Conservation (phyloP, 2,888 invertebrate species). For the Amitus sp. region DNA sequence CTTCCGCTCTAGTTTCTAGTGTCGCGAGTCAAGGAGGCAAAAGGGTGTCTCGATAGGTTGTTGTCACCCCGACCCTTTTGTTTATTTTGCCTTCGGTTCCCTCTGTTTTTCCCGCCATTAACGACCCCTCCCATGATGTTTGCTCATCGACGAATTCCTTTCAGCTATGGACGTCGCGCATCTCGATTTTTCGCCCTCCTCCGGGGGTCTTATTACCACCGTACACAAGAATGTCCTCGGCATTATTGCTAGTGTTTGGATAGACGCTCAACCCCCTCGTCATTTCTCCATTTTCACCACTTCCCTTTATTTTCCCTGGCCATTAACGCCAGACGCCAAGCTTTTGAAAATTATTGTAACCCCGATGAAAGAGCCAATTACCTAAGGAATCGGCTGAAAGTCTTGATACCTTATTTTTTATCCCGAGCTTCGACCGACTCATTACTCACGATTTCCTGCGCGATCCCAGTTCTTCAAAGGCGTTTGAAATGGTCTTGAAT, state of each 20-base stretch:
- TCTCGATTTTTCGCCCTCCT: slow-evolving; percentile 29
- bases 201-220: slow-evolving; percentile 27
- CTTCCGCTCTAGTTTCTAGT: slow-evolving; percentile 29
- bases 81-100: slow-evolving; percentile 50
- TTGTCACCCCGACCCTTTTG: slow-evolving; percentile 38
- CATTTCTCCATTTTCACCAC: slow-evolving; percentile 3
- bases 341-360: too few species aligned
- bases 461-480: background rate
- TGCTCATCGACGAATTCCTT: slow-evolving; percentile 31
- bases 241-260: slow-evolving; percentile 39
- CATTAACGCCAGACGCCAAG: too few species aligned
- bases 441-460: slow-evolving; percentile 6
- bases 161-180: slow-evolving; percentile 17
- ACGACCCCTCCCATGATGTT: slow-evolving; percentile 40
- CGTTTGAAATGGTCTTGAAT: background rate
- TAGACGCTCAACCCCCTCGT: slow-evolving; percentile 20
- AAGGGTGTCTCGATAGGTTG: slow-evolving; percentile 40
- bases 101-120: slow-evolving; percentile 56
- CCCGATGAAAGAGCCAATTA: background rate
- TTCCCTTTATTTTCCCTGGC: too few species aligned
- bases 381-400: background rate
- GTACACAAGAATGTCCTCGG: slow-evolving; percentile 25
- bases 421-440: background rate
- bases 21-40: slow-evolving; percentile 22
- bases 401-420: background rate